A percentile compares a stretch with the other conserved stretches of the same genome.
phyloP scores from a whole-genome alignment of 2,113 vertebrate species.

The Stegostoma tigrinum region DNA sequence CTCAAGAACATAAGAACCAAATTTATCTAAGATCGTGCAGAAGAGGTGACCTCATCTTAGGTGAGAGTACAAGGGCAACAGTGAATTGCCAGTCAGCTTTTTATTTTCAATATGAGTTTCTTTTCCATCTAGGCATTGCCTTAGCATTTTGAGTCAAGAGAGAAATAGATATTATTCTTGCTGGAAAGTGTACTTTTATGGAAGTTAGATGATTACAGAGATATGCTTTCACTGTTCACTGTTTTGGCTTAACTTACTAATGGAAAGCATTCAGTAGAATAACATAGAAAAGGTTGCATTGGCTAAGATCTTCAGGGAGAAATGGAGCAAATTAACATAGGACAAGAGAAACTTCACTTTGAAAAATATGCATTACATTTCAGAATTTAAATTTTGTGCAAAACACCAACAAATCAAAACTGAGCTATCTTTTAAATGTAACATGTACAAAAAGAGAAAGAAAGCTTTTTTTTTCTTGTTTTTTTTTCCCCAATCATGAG shows the following conservation, averaged over 20 bases:
- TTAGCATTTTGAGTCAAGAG: neutral
- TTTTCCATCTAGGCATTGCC: neutral
- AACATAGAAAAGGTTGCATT: neutral
- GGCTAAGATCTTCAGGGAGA: neutral
- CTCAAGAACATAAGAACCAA: neutral
- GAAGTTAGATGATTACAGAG: neutral
- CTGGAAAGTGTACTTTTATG: neutral
- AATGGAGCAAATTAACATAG: neutral
- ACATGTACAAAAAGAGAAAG: neutral
- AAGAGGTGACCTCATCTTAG: too few species aligned
- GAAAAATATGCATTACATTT: neutral
- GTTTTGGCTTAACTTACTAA: neutral
- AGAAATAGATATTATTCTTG: neutral
- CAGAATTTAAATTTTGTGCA: neutral
- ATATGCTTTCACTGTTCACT: neutral
- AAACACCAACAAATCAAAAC: neutral
- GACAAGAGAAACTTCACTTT: neutral
- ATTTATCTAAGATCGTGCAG: neutral
- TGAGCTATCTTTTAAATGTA: neutral
- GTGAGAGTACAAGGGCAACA: neutral
- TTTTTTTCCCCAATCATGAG: neutral
- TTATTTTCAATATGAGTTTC: neutral
- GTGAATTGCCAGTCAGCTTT: neutral
- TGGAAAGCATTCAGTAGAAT: neutral
- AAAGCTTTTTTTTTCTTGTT: neutral